phyloP scores from a whole-genome alignment of 1,140 invertebrate species.

The Rhyacophila brunnea region DNA sequence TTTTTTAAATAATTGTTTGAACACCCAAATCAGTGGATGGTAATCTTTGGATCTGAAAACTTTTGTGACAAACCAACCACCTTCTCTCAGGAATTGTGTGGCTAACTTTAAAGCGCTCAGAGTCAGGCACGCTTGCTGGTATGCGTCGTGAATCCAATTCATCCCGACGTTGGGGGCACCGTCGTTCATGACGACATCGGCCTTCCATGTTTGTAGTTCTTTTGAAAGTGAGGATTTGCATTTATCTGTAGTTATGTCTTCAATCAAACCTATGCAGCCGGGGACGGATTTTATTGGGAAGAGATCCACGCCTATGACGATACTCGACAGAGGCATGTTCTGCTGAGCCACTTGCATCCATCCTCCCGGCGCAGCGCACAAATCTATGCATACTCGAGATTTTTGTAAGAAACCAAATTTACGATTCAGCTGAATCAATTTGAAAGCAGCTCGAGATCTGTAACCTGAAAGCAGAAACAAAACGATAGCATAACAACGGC shows the following conservation, averaged over 20 bases:
- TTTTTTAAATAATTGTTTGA: conserved; percentile 95
- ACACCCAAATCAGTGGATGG: conserved; percentile 89
- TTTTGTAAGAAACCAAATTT: conserved; percentile 97
- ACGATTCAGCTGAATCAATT: conserved; percentile 95
- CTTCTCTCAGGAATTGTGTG: conserved; percentile 85
- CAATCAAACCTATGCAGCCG: conserved; percentile 84
- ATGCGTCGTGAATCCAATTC: conserved; percentile 98
- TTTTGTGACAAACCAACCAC: conserved; percentile 98
- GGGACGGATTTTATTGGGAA: conserved; percentile 92
- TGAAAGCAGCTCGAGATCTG: conserved; percentile 96
- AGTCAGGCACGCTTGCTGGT: conserved; percentile 88
- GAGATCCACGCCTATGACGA: conserved; percentile 94
- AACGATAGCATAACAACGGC: background rate
- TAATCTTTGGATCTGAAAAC: conserved; percentile 99
- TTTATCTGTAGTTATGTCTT: conserved; percentile 97
- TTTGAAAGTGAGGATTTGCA: conserved; percentile 74
- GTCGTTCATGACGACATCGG: conserved; percentile 94
- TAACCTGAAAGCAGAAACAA: conserved; percentile 67
- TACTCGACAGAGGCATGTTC: conserved; percentile 95
- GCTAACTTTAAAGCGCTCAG: conserved; percentile 91
- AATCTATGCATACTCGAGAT: conserved; percentile 93
- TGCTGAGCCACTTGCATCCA: conserved; percentile 99
- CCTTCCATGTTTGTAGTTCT: conserved; percentile 94
- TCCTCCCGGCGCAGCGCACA: conserved; percentile 98
- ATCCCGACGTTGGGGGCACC: conserved; percentile 98